Evolutionary conservation across 35 echinoderm and acorn worm species (phyloP).

Genomic region (Anneissia japonica): DNA sequence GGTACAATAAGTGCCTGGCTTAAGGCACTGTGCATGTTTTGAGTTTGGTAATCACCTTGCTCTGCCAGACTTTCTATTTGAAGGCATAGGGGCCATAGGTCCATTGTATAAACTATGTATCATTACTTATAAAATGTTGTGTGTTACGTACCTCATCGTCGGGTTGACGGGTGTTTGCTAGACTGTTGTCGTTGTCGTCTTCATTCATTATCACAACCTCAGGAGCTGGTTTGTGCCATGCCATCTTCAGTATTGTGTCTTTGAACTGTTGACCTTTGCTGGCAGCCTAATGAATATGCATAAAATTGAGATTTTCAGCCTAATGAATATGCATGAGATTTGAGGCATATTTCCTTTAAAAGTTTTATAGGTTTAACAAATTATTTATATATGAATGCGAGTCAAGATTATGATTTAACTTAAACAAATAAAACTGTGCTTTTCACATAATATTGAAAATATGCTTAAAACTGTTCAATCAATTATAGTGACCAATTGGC

Average conservation of each 20-base stretch:
- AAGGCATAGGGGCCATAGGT: neutral
- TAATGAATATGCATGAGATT: neutral
- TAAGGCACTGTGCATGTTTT: no score
- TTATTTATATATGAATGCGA: no score
- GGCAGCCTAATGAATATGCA: constrained; percentile 21
- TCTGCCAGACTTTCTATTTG: neutral
- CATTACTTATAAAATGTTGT: neutral
- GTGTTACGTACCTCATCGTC: neutral
- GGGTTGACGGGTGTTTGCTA: neutral
- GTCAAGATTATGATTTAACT: no score
- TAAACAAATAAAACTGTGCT: no score
- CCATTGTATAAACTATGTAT: neutral
- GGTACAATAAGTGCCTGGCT: no score
- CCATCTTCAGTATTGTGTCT: constrained; percentile 16
- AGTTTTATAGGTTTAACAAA: no score
- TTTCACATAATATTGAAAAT: no score
- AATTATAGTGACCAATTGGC: no score
- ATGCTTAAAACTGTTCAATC: no score
- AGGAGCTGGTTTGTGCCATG: constrained; percentile 34
- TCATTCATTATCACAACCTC: constrained; percentile 23
- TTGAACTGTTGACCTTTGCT: constrained; percentile 44
- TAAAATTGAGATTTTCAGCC: neutral
- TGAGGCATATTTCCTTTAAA: no score
- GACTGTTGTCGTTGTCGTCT: neutral
- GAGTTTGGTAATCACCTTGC: no score